Evolutionary conservation across 2,888 invertebrate species (phyloP), one percentile per base, ranked within the genome.

Genomic region (Drosophila cracens): DNA sequence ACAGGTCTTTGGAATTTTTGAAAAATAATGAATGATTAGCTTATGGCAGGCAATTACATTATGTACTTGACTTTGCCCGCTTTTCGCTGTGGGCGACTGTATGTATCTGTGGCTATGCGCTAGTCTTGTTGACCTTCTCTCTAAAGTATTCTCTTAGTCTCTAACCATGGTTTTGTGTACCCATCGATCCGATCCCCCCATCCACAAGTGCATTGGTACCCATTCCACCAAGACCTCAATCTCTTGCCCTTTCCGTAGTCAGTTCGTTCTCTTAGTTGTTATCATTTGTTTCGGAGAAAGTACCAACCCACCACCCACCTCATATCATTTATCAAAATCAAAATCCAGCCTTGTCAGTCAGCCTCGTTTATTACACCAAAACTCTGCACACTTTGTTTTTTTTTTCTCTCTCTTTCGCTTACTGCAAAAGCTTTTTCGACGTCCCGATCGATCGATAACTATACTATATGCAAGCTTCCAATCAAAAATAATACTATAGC

Each of bases 401-500:
- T 27, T 31, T 65, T 48, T 64, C 61, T 56, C 31, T 56, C 31
- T 70, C 57, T 56, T 16, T 51, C 46, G 52, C 60, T 49, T 21
- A 27, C 31, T 61, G 63, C 53, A 69, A 74, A 57, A 64, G 83
- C 83, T 71, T 77, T 63, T 70, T 56, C 40, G 56, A 63, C 52
- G 65, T 74, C 65, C 86, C 68, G 29, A 62, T 61, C 69, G 54
- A 79, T 67, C 49, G 74, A 53, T 59, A 79, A 64, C 29, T 69
- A 27, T 27, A 25, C 29, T 69, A 46, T 25, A 43, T 62, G 71
- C 64, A 68, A 78, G 73, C 54, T 71, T 71, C 33, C 46, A 66
- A 69, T 48, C 46, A 51, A 64, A 51, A 64, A 46, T 25, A 70
- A 65, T 66, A 75, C 46, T 53, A 60, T 59, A 77, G 71, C 49